Evolutionary conservation across 2,888 invertebrate species (phyloP).

Genomic region (Eilema sororculum): DNA sequence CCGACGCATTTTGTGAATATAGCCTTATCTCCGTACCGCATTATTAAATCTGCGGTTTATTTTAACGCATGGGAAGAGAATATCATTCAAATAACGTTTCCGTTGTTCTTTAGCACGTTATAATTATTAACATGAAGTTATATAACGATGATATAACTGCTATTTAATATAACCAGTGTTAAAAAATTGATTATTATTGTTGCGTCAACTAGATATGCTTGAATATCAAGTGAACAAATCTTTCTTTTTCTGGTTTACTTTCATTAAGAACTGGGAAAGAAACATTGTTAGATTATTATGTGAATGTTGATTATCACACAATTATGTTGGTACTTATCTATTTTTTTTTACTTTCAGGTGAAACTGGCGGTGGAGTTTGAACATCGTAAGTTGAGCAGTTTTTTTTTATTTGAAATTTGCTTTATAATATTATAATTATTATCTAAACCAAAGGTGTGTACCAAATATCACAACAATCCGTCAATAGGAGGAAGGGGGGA

Average conservation of each 20-base stretch:
- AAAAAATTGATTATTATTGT: constrained; percentile 15
- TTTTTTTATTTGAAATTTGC: too few relatives aligned
- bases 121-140: constrained; percentile 21
- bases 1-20: too few relatives aligned
- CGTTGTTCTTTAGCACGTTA: constrained; percentile 26
- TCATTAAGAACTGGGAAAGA: background rate
- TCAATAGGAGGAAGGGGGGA: too few relatives aligned
- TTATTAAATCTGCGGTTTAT: background rate
- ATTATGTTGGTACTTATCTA: background rate
- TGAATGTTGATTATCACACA: background rate
- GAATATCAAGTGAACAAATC: background rate
- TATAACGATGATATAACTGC: constrained; percentile 31
- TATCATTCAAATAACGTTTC: constrained; percentile 24
- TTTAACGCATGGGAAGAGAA: background rate
- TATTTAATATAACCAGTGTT: constrained; percentile 26
- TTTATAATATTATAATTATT: too few relatives aligned
- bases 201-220: background rate
- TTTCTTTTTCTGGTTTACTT: background rate
- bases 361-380: constrained; percentile 25
- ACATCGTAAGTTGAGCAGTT: constrained; percentile 28
- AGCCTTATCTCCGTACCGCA: background rate
- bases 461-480: too few relatives aligned
- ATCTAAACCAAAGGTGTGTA: too few relatives aligned
- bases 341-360: constrained; percentile 37
- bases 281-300: background rate